phyloP scores from a whole-genome alignment of 2,888 invertebrate genomes.

The Pandemis cinnamomeana region DNA sequence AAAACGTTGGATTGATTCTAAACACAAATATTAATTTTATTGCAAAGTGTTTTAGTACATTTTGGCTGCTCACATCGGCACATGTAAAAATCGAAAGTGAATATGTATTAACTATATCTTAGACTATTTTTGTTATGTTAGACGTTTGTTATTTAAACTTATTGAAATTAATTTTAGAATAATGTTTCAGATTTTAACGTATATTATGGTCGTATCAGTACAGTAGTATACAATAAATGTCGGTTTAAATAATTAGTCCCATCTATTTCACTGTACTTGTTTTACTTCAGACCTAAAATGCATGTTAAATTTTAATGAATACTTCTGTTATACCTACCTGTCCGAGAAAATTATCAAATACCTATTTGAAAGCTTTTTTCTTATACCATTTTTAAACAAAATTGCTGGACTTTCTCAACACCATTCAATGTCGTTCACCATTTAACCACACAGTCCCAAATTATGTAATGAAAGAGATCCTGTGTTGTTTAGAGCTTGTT shows the following conservation, averaged over 20 bases:
- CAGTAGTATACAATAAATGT: not conserved
- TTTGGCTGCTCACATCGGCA: not conserved
- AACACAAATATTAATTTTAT: not conserved
- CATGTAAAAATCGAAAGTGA: not conserved
- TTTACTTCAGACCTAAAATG: not conserved
- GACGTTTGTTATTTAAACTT: not conserved
- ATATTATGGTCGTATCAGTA: not conserved
- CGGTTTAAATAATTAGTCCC: not conserved
- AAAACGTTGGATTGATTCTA: not conserved
- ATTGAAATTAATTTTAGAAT: not conserved
- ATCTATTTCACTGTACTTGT: not conserved
- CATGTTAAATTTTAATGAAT: not conserved
- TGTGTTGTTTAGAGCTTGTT: too few species aligned
- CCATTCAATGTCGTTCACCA: too few species aligned
- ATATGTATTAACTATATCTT: not conserved
- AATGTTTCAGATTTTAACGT: not conserved
- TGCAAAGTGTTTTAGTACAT: not conserved
- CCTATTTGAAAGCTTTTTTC: not conserved
- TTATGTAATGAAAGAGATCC: too few species aligned
- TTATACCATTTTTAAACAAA: too few species aligned
- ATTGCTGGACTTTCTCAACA: too few species aligned
- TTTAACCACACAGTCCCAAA: too few species aligned
- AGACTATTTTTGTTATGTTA: slow-evolving; percentile 4
- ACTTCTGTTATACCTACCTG: not conserved
- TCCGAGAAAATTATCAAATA: not conserved